Evolutionary conservation across 2,113 vertebrate genomes (phyloP).

Genomic region (Cisticola juncidis): DNA sequence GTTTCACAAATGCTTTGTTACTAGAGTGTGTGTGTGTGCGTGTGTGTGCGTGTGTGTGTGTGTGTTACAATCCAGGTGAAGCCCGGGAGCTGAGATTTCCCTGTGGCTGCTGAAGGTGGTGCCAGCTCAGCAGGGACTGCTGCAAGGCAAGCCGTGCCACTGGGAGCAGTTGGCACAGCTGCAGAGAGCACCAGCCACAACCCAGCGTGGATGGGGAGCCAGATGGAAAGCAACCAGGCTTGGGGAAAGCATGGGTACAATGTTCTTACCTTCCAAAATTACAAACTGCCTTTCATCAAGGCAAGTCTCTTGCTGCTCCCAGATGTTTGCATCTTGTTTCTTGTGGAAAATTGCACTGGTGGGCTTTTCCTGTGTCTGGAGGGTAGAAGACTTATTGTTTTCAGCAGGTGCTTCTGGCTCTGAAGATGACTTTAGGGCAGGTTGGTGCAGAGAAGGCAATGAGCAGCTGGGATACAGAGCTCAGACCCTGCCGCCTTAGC

Average conservation of each 20-base stretch:
- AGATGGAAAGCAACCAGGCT: neutral
- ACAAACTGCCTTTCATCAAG: neutral
- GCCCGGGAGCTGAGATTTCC: neutral
- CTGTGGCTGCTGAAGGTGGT: neutral
- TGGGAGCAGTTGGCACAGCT: fast-evolving
- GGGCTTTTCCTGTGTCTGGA: neutral
- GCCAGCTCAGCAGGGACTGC: neutral
- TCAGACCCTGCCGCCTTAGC: neutral
- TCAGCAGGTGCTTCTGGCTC: fast-evolving
- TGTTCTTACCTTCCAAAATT: neutral
- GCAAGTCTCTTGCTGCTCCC: neutral
- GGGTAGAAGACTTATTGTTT: neutral
- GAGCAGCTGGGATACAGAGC: neutral
- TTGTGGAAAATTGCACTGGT: neutral
- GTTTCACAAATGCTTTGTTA: neutral
- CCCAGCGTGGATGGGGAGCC: fast-evolving
- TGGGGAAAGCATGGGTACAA: neutral
- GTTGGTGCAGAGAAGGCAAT: neutral
- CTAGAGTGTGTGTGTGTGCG: neutral
- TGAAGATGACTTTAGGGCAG: neutral
- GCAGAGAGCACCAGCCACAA: neutral
- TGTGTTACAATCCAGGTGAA: neutral
- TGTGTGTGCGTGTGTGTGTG: neutral
- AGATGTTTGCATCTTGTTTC: neutral
- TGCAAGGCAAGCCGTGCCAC: fast-evolving